Evolutionary conservation across 1,140 invertebrate genomes (phyloP), one percentile per base, ranked within the genome.

Genomic region (Solenopsis fugax): DNA sequence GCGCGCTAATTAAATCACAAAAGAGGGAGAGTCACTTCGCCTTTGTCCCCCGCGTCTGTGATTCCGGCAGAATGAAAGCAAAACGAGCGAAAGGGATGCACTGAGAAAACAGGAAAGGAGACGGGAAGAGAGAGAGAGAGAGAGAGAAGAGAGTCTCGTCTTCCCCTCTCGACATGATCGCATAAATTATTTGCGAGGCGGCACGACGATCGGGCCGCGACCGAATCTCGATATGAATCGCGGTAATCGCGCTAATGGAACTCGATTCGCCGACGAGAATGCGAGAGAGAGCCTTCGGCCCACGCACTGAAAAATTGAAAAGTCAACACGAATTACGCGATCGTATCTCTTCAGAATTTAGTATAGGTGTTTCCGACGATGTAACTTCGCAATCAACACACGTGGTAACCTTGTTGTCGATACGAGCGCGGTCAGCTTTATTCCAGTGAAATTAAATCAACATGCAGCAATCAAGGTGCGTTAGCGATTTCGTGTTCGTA

Each of bases 1-100:
- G 60, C 89, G 89, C 89, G 90, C 90, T 91, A 91, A 91, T 91
- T 91, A 91, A 91, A 91, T 91, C 89, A 89, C 90, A 85, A 80
- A 87, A 90, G 87, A 86, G 90, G 88, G 89, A 88, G 87, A 73
- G 65, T 75, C 85, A 86, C 54, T 89, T 90, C 72, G 85, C 73
- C 85, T 90, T 89, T 7, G 41, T 41, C 41, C 41, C 41, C 41
- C 73, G 78, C 85, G 78, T 89, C 86, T 85, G 78, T 87, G 89
- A 90, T 88, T 90, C 88, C 2, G 88, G 41, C 58, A 69, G 86
- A 90, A 89, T 89, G 82, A 90, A 89, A 89, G 80, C 78, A 90
- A 69, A 62, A 64, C 62, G 21, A 16, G 12, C 87, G 69, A 69
- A 56, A 50, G 69, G 24, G 21, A 60, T 16, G 67, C 80, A 60